phyloP scores from a whole-genome alignment of 2,888 invertebrate species.

The Luperina nickerlii region DNA sequence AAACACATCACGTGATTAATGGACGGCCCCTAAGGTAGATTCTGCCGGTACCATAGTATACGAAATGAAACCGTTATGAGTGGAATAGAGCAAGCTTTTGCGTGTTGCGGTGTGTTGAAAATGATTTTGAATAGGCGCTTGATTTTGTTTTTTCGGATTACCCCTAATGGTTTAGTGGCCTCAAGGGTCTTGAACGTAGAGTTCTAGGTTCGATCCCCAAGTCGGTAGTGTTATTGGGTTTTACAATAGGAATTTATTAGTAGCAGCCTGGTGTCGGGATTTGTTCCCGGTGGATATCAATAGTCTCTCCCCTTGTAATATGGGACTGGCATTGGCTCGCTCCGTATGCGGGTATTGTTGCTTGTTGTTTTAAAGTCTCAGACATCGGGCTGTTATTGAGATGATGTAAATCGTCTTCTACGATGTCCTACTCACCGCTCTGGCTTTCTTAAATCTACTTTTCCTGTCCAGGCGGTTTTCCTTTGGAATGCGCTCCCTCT shows the following conservation, averaged over 20 bases:
- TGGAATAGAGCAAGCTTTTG: constrained; percentile 8
- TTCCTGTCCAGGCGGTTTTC: no score
- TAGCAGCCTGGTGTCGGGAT: background rate
- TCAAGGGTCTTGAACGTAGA: background rate
- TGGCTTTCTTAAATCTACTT: no score
- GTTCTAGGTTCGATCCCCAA: background rate
- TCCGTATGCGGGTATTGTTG: background rate
- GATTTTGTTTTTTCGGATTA: background rate
- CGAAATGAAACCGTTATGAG: background rate
- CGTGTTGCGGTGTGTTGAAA: background rate
- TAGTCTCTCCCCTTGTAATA: background rate
- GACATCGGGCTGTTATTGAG: background rate
- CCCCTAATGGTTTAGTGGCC: no score
- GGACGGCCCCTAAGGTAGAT: no score
- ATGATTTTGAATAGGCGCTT: constrained; percentile 48
- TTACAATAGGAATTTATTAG: background rate
- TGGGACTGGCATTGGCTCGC: background rate
- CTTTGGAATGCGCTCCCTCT: no score
- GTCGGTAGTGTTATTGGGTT: background rate
- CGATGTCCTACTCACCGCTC: no score
- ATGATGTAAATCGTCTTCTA: no score
- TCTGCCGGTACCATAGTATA: background rate
- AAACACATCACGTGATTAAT: no score
- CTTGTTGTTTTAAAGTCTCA: background rate
- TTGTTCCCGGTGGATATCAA: background rate